Evolutionary conservation across 2,113 vertebrate species (phyloP), one percentile per base, ranked within the genome.

Genomic region (Setophaga kirtlandii): DNA sequence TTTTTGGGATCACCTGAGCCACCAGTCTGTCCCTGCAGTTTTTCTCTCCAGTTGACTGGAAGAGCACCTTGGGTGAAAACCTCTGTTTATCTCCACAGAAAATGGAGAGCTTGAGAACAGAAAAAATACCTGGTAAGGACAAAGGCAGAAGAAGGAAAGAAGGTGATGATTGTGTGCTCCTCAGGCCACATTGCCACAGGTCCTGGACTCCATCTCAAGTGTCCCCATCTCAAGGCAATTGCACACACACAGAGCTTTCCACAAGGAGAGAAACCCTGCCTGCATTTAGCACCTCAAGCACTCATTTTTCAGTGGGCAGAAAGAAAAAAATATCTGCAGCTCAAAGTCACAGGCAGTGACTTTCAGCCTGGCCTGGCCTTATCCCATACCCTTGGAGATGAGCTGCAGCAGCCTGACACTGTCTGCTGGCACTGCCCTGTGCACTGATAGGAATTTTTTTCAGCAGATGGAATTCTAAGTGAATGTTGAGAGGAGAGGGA

Each of bases 391-490:
- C 50, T 70, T 5, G 33, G 37, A 79, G 52, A 58, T 3, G 31
- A 89, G 27, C 56, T 58, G 67, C 83, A 75, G 56, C 5, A 56
- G 27, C n/a, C 42, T 9, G 35, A 37, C 13, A 4, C 60, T 50
- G 22, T 8, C 59, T 56, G 33, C 28, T 63, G 33, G 23, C 9
- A 2, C 41, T 82, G 46, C 41, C 35, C 9, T 3, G 5, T 6
- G 16, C 10, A n/a, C 1, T 3, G 25, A 50, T 1, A 44, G 77
- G 8, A 8, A 19, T 2, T 5, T 14, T 50, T 64, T 49, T 27
- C 64, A 78, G 78, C 39, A 62, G 50, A 5, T 56, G 41, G 44
- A 47, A 69, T 84, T 39, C 21, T 15, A 60, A 79, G 15, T 19
- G 35, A 15, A 46, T 25, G 6, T 17, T 39, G 41, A 83, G 42